Evolutionary conservation across 2,113 vertebrate genomes (phyloP).

Genomic region (Pluvianellus socialis): DNA sequence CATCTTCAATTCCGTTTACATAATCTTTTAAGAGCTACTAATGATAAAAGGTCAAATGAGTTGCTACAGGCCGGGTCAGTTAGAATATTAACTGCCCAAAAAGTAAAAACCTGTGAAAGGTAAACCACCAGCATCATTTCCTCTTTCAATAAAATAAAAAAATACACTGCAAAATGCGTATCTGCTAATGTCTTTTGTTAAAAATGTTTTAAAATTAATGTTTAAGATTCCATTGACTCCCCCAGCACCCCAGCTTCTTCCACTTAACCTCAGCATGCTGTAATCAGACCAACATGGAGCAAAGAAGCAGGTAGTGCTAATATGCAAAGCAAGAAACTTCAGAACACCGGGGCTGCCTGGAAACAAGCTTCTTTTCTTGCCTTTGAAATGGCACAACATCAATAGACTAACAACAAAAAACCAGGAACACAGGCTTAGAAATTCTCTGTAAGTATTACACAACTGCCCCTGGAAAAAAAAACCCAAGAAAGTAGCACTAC

Average conservation of each 20-base stretch:
- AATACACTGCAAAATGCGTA: not conserved
- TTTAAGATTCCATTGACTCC: not conserved
- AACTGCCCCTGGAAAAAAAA: not conserved
- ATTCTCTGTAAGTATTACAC: not conserved
- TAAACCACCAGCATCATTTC: not conserved
- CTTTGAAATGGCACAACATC: constrained; percentile 20
- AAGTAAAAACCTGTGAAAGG: not conserved
- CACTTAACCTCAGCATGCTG: not conserved
- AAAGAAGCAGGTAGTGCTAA: not conserved
- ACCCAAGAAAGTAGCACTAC: not conserved
- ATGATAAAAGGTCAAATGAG: not conserved
- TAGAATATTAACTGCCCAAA: not conserved
- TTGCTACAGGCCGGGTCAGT: not conserved
- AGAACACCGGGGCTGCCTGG: not conserved
- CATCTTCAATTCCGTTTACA: not conserved
- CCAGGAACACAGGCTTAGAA: not conserved
- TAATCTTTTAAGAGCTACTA: not conserved
- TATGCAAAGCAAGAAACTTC: not conserved
- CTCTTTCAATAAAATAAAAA: not conserved
- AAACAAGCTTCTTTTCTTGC: constrained; percentile 13
- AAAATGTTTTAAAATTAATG: not conserved
- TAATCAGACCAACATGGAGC: not conserved
- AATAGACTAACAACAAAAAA: constrained; percentile 10
- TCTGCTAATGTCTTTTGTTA: not conserved
- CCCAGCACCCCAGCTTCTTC: not conserved